Evolutionary conservation across 2,888 invertebrate species (phyloP), one percentile per base, ranked within the genome.

Genomic region (Antheraea assamensis): DNA sequence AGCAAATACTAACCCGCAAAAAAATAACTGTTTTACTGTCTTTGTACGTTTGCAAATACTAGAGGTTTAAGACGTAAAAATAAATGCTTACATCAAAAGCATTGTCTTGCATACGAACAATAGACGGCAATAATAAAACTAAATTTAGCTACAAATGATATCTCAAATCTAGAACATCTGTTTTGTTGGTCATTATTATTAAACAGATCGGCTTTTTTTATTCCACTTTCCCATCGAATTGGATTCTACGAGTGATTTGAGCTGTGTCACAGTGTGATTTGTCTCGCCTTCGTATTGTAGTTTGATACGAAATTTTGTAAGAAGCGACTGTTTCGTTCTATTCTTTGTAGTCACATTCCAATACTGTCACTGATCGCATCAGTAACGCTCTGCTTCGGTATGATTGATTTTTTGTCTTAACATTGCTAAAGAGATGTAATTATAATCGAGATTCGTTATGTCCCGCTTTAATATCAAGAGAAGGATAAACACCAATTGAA

Each of bases 271-370:
- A 86, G 87, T 88, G 81, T 76, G 88, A 72, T 74, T 74, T 71
- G 72, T 77, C 79, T 81, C 87, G 88, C 82, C 80, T 82, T 78
- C 74, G 78, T 82, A 82, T 85, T 82, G 80, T 82, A 78, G 76
- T 85, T 80, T 76, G 81, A 80, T 80, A 84, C 85, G 86, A 82
- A 86, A 85, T 88, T 88, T 86, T 85, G 82, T 85, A 84, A 87
- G 85, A 87, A 88, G 83, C 83, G 80, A 80, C 83, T 86, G 83
- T 83, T 84, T 83, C 82, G 81, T 82, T 82, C 82, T 80, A 85
- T 87, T 85, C 86, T 84, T 85, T 85, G 85, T 85, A 87, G 88
- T 89, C 87, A 88, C 87, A 89, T 89, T 88, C 88, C 88, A 83
- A 74, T 74, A 72, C 74, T 72, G 74, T 71, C 87, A 83, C 84